Evolutionary conservation across 2,113 vertebrate species (phyloP).

Genomic region (Percopsis transmontana): DNA sequence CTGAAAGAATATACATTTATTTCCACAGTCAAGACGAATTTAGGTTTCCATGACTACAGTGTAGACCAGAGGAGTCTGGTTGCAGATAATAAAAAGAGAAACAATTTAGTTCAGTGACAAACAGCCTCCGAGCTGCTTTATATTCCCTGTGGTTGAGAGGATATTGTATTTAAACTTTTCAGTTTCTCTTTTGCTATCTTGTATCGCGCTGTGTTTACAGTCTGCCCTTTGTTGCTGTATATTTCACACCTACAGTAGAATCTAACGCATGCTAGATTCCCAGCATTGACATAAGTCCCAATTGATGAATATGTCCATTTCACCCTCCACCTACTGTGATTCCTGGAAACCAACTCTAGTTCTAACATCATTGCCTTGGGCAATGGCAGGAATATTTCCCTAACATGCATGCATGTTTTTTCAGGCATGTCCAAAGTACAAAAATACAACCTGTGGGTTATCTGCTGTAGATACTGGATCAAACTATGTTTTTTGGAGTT

Average conservation of each 20-base stretch:
- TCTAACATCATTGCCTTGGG: too few relatives aligned
- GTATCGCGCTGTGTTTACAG: neutral
- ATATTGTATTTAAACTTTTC: conserved; percentile 28
- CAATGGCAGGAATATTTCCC: too few relatives aligned
- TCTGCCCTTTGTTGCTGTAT: conserved; percentile 4
- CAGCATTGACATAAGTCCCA: too few relatives aligned
- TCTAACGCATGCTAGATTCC: too few relatives aligned
- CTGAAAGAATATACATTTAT: conserved; percentile 40
- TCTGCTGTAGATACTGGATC: too few relatives aligned
- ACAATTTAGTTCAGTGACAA: conserved; percentile 37
- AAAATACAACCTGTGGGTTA: too few relatives aligned
- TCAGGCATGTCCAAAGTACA: too few relatives aligned
- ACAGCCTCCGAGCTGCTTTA: conserved; percentile 37
- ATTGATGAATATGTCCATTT: too few relatives aligned
- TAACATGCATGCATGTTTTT: too few relatives aligned
- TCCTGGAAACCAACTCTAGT: too few relatives aligned
- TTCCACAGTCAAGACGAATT: conserved; percentile 35
- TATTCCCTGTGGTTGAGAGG: conserved; percentile 5
- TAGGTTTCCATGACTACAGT: conserved; percentile 63
- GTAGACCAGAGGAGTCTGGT: conserved; percentile 27
- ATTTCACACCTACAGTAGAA: neutral
- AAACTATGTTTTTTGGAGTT: too few relatives aligned
- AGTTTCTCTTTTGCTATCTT: conserved; percentile 8
- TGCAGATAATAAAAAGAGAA: conserved; percentile 37
- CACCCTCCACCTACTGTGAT: too few relatives aligned